Evolutionary conservation across 2,888 invertebrate species (phyloP).

Genomic region (Eupithecia subfuscata): DNA sequence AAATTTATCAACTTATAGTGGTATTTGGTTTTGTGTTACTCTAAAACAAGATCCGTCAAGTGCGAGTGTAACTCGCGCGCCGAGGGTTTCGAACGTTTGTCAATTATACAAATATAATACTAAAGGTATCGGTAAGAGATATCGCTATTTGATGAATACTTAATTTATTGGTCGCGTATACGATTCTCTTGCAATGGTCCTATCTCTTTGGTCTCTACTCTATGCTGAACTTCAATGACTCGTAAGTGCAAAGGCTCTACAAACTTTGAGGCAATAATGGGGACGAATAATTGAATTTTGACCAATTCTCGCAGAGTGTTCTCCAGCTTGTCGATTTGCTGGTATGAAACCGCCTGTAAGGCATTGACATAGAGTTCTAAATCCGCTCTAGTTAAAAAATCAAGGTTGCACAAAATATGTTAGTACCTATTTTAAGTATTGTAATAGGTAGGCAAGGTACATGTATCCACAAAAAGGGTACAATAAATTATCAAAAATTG

Average conservation of each 20-base stretch:
- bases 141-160: no score
- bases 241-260: slow-evolving; percentile 60
- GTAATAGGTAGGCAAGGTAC: no score
- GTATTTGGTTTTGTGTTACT: no score
- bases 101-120: no score
- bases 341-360: not conserved
- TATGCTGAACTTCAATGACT: slow-evolving; percentile 49
- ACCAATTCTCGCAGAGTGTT: slow-evolving; percentile 57
- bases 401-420: not conserved
- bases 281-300: slow-evolving; percentile 73
- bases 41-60: no score
- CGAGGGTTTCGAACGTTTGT: no score
- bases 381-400: not conserved
- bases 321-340: not conserved
- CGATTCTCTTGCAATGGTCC: not conserved
- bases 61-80: no score
- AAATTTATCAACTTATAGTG: no score
- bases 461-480: not conserved
- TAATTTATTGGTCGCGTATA: not conserved
- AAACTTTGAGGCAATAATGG: slow-evolving; percentile 71
- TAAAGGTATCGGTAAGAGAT: no score
- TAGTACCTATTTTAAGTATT: no score
- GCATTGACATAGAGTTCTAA: not conserved
- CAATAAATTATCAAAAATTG: no score
- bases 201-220: not conserved